Base-by-base conservation (phyloP, 2,113 vertebrate genomes). In the Saguinus midas region DNA sequence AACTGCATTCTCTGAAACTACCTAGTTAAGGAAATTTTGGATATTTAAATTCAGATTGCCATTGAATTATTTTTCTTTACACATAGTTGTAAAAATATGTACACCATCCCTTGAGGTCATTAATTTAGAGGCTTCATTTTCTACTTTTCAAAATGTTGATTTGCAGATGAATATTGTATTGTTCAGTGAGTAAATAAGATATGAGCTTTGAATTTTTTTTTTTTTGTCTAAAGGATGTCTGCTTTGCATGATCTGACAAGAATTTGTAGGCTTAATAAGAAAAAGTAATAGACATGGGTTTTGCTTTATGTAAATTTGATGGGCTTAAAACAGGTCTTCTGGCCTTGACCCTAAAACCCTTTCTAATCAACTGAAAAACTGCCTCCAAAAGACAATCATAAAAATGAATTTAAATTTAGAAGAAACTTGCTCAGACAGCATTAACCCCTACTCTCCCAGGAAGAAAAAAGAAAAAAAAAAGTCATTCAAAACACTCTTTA, bases 401-500 rank as follows among this genome's bases (percentile, higher is more conserved):
- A 88, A 85, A 93, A 89, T 95, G 78, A 73, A 73, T 95, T 88
- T 91, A 73, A 86, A 92, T 87, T 64, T 86, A 16, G 25, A 20
- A 88, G 23, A 81, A 91, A 80, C 12, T 2, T 90, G 48, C 3
- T 87, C 29, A 89, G 61, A 87, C 17, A 68, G 9, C 61, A 83
- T 55, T 45, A 73, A 25, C 16, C 11, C 10, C n/a, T 29, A 23
- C 25, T 27, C 16, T 1, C 2, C 1, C 7, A 50, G 25, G 35
- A 21, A 9, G 3, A 45, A 66, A 45, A 85, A 43, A 2, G 25
- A 75, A 61, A 76, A 75, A 61, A 76, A 37, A 37, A 52, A 66
- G 7, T 50, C 90, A 35, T 78, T 79, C 84, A 64, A 64, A 64
- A 64, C 58, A 64, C 12, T 64, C 61, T 64, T 40, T 40, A 40